Conservation (phyloP, 1,140 invertebrate species). For the Ruditapes philippinarum region DNA sequence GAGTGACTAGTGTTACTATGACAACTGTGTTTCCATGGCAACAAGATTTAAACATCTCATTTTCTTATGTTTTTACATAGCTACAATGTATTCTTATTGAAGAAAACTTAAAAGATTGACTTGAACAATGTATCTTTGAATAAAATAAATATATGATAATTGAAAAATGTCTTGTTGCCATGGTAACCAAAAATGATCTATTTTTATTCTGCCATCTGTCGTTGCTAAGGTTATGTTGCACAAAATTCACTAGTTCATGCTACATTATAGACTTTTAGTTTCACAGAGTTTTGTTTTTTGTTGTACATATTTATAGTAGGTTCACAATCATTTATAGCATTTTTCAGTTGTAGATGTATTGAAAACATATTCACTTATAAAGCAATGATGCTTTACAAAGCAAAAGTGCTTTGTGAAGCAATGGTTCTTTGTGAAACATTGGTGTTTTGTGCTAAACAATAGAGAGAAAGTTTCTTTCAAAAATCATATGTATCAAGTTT, state of each 20-base stretch:
- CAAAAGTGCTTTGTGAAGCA: too few species aligned
- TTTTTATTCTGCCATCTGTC: constrained; percentile 37
- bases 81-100: too few species aligned
- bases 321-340: not conserved
- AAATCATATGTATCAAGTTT: too few species aligned
- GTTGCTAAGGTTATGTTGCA: constrained; percentile 53
- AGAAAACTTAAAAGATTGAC: too few species aligned
- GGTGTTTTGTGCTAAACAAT: too few species aligned
- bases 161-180: constrained; percentile 13
- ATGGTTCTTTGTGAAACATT: too few species aligned
- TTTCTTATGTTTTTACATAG: too few species aligned
- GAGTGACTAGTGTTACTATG: constrained; percentile 47
- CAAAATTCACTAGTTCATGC: constrained; percentile 10
- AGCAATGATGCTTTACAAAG: not conserved
- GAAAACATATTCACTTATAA: not conserved
- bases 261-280: not conserved
- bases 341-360: not conserved
- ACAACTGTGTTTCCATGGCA: constrained; percentile 52
- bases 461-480: too few species aligned
- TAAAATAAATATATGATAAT: not conserved
- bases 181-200: not conserved
- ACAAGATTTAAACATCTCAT: constrained; percentile 1
- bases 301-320: not conserved
- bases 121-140: too few species aligned
- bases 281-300: constrained; percentile 2